A percentile compares a stretch with the other conserved stretches of the same genome.
Evolutionary conservation across 2,888 invertebrate genomes (phyloP).

Genomic region (Orthosia gracilis): DNA sequence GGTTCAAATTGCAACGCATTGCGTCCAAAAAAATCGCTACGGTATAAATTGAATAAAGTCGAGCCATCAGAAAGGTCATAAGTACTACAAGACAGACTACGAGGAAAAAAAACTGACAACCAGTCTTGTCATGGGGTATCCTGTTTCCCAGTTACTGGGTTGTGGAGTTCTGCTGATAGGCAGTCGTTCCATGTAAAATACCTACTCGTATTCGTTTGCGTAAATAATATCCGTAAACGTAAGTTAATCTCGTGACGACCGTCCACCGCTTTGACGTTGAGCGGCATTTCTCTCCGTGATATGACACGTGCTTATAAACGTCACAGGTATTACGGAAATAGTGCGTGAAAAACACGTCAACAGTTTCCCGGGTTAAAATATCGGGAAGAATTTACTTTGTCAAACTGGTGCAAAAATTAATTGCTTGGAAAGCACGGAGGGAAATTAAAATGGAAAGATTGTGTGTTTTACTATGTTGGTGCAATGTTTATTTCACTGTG

Average conservation of each 20-base stretch:
- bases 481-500: background rate
- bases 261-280: conserved; percentile 19
- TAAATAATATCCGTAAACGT: background rate
- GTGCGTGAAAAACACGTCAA: conserved; percentile 9
- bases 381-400: conserved; percentile 12
- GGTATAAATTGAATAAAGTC: too few species aligned
- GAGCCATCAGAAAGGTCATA: too few species aligned
- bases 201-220: too few species aligned
- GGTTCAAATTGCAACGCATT: too few species aligned
- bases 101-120: too few species aligned
- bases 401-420: background rate
- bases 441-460: background rate
- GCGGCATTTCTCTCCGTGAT: conserved; percentile 21
- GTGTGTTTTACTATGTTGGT: background rate
- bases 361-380: conserved; percentile 29
- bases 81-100: too few species aligned
- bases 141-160: too few species aligned
- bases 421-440: background rate
- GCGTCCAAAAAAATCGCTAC: too few species aligned
- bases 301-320: conserved; percentile 18
- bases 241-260: background rate
- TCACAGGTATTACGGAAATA: conserved; percentile 34
- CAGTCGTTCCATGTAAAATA: too few species aligned
- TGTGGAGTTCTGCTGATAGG: too few species aligned
- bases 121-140: too few species aligned